Conservation (phyloP, 2,797 vertebrate species). For the Squalus acanthias region DNA sequence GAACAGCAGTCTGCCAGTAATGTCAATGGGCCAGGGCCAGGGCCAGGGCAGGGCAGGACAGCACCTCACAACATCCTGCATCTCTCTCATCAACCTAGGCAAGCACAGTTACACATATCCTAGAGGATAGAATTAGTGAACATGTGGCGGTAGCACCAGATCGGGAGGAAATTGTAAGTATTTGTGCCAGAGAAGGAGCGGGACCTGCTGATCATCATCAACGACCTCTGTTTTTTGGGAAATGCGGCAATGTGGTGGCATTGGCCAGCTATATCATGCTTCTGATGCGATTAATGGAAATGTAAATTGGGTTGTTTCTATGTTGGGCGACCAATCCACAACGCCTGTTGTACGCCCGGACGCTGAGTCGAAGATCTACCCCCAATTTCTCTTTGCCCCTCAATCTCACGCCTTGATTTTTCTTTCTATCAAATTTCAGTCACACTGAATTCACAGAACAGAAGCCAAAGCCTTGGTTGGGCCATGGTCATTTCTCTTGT, state of each 20-base stretch:
- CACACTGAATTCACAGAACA: neutral
- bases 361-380: no score
- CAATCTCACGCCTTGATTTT: neutral
- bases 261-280: neutral
- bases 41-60: no score
- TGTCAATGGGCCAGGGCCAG: no score
- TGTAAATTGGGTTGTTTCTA: neutral
- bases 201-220: neutral
- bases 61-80: neutral
- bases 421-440: neutral
- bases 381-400: no score
- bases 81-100: neutral
- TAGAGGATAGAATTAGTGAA: neutral
- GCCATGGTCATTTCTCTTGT: neutral
- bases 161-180: neutral
- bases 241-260: neutral
- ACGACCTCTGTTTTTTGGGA: neutral
- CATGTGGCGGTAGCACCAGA: neutral
- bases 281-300: neutral
- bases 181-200: neutral
- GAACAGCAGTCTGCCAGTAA: neutral
- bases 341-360: no score
- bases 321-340: neutral
- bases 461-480: neutral
- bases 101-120: neutral